Conservation (phyloP, 2,113 vertebrate species). For the Progne subis region DNA sequence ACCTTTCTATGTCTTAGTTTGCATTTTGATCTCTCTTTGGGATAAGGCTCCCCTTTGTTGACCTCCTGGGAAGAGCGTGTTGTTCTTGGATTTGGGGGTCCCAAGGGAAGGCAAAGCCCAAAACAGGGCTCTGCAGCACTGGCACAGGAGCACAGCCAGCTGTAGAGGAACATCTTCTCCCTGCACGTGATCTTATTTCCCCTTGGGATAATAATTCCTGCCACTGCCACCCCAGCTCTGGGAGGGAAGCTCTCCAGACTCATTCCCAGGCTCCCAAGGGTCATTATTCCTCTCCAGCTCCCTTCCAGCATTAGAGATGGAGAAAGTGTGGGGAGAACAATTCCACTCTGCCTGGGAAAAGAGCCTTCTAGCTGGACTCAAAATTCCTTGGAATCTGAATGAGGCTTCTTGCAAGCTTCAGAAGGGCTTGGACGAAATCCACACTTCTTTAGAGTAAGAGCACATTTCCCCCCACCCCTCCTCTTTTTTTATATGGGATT, state of each 20-base stretch:
- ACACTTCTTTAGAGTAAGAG: background rate
- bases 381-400: background rate
- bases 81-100: background rate
- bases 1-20: background rate
- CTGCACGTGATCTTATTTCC: background rate
- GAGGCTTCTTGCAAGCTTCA: background rate
- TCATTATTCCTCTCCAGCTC: background rate
- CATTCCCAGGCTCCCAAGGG: slow-evolving; percentile 24
- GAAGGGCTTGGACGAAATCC: background rate
- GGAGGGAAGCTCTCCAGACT: background rate
- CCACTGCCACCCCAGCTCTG: background rate
- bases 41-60: background rate
- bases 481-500: background rate
- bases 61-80: background rate
- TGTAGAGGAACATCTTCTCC: background rate
- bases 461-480: accelerated
- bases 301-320: background rate
- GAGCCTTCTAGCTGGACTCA: background rate
- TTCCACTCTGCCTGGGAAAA: background rate
- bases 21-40: background rate
- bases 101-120: background rate
- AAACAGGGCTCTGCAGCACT: background rate
- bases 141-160: background rate
- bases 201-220: slow-evolving; percentile 1
- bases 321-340: background rate